Conservation (phyloP, 2,797 vertebrate genomes). For the Muraenolepis orangiensis region DNA sequence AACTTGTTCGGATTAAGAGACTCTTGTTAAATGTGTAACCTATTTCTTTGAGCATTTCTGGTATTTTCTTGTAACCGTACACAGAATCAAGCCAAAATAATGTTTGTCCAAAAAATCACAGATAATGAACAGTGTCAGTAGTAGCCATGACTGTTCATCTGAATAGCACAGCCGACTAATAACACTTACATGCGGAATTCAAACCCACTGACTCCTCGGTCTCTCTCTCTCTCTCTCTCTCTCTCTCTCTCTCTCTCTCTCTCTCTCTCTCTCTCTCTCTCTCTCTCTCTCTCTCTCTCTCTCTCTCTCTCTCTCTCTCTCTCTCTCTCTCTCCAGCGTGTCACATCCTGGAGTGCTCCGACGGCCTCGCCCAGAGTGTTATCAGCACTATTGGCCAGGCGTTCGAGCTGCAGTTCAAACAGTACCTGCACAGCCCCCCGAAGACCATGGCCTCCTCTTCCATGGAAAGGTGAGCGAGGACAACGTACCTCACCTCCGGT, state of each 20-base stretch:
- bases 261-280: constrained; percentile 22
- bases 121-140: no score
- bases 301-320: background rate
- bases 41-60: background rate
- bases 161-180: background rate
- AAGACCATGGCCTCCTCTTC: constrained; percentile 77
- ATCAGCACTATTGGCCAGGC: constrained; percentile 97
- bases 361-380: constrained; percentile 90
- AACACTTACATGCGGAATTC: background rate
- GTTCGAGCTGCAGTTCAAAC: constrained; percentile 97
- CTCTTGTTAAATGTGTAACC: background rate
- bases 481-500: background rate
- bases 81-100: background rate
- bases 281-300: background rate
- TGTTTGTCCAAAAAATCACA: background rate
- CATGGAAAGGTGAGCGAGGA: constrained; percentile 84
- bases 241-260: constrained; percentile 10
- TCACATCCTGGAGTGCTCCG: constrained; percentile 95
- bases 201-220: background rate
- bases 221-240: background rate
- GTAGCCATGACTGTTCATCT: no score
- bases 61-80: background rate
- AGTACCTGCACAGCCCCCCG: constrained; percentile 93
- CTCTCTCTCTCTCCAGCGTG: constrained; percentile 76
- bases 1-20: background rate